Base-by-base conservation (phyloP, 2,888 invertebrate genomes). In the Craniophora ligustri region DNA sequence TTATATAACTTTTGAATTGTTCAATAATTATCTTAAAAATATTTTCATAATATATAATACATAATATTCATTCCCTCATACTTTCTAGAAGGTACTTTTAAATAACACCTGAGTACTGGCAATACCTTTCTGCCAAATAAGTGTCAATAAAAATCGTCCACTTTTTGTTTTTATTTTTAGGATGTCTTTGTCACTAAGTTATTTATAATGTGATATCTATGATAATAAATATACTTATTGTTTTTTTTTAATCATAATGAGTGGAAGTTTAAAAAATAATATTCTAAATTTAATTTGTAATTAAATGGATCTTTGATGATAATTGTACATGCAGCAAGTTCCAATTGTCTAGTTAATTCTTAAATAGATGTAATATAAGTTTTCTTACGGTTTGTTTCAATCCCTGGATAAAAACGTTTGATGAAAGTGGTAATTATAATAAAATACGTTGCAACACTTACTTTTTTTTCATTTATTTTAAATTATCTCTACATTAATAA, bases 401-500 rank as follows among this genome's bases (percentile, higher is more conserved):
- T 82, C 73, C 74, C 72, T 69, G 82, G 80, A 66, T 76, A 78
- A 76, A n/a, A 80, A 78, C 75, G 81, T 86, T 86, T 87, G 82
- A 86, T 79, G 74, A 86, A 81, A 84, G 83, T 88, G 81, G 86
- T 88, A 85, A 86, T 81, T 81, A 81, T 81, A 89, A 88, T 86
- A 86, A 88, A 88, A 83, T 64, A 87, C 84, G 87, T 88, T 89
- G 84, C 81, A 87, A 80, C 79, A 81, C 68, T 75, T 66, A 76
- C 67, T 74, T 60, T 15, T 55, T 65, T 64, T 34, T 28, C 16
- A 63, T 26, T n/a, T 23, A 10, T 23, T n/a, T n/a, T n/a, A n/a
- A n/a, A n/a, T n/a, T n/a, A n/a, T n/a, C n/a, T n/a, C n/a, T n/a
- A n/a, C n/a, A n/a, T n/a, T n/a, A n/a, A n/a, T n/a, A n/a, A n/a